Base-by-base conservation (phyloP, 2,797 vertebrate genomes). In the Acrossocheilus wenchowensis region DNA sequence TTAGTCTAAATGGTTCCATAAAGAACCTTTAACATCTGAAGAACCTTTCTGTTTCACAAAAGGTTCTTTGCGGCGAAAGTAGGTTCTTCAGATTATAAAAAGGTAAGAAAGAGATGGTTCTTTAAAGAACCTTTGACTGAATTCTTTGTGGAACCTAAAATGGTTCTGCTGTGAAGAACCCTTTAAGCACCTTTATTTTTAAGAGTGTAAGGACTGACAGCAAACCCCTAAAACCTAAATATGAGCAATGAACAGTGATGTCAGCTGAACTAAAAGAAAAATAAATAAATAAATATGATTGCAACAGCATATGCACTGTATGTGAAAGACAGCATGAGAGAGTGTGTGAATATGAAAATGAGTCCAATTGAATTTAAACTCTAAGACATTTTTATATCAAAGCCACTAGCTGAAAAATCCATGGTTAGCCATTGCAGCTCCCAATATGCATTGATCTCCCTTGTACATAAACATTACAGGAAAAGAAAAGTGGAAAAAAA, bases 371-470 rank as follows among this genome's bases (percentile, higher is more conserved):
- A 57, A 41, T 62, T 36, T 66, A 52, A 64, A 68, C 36, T 8
- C 30, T 50, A 30, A 45, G 10, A 48, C 75, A 84, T 57, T 81
- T 82, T 78, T 77, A 68, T 66, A 57, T 75, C 57, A 50, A 60
- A 80, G 48, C n/a, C 54, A 62, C 72, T 68, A 23, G 9, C 60
- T 62, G 39, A 62, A 81, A 84, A 87, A 88, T 81, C 45, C 64
- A 36, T 64, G 45, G 72, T 92, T 93, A 93, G 92, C 89, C 91
- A 89, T 89, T 90, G 85, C 74, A 89, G 90, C 84, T 83, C 88
- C 74, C 87, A 86, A 86, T 92, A 90, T 91, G 90, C 6, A 89
- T 92, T 86, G 87, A 91, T 92, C 90, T 88, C 80, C 91, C 91
- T 89, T 87, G 83, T 73, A 90, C 83, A 57, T 52, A 87, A 89